Percentiles rank a stretch among this genome's conserved stretches.
Conservation (phyloP, 1,140 invertebrate genomes). For the Chrysomallon squamiferum region DNA sequence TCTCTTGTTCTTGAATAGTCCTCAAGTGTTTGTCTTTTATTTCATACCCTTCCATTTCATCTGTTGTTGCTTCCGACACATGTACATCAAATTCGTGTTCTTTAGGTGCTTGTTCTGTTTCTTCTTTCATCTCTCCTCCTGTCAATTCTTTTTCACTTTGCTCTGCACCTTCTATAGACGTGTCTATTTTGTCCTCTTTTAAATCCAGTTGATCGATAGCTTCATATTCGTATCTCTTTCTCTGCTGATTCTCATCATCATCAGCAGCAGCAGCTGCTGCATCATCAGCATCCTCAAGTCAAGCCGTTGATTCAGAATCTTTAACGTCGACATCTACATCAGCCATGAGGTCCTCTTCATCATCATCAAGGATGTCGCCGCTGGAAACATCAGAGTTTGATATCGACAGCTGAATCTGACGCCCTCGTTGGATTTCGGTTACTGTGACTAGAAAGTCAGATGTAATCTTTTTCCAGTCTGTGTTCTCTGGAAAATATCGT, state of each 20-base stretch:
- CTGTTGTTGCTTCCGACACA: not conserved
- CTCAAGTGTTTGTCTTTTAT: not conserved
- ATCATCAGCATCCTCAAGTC: not conserved
- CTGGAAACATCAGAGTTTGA: not conserved
- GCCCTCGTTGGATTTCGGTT: not conserved
- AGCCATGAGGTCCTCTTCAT: not conserved
- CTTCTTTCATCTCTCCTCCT: not conserved
- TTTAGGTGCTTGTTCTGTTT: not conserved
- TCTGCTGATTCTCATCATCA: no score
- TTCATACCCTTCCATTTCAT: not conserved
- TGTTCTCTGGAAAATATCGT: no score
- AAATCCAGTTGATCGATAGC: no score
- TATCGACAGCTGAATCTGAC: not conserved
- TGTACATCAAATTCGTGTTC: not conserved
- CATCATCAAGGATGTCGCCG: not conserved
- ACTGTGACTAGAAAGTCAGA: slow-evolving; percentile 2
- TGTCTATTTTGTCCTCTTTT: no score
- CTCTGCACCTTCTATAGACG: not conserved
- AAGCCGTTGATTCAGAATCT: no score
- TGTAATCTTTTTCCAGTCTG: not conserved
- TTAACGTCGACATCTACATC: not conserved
- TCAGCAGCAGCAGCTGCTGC: not conserved
- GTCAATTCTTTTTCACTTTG: not conserved
- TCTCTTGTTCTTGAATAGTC: not conserved
- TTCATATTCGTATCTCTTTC: no score